Percentiles rank a stretch among this genome's conserved stretches.
These are phyloP conservation scores for Tachypleus tridentatus DNA, from an alignment of 1,140 invertebrate genomes.

Conservation along the genomic window DNA sequence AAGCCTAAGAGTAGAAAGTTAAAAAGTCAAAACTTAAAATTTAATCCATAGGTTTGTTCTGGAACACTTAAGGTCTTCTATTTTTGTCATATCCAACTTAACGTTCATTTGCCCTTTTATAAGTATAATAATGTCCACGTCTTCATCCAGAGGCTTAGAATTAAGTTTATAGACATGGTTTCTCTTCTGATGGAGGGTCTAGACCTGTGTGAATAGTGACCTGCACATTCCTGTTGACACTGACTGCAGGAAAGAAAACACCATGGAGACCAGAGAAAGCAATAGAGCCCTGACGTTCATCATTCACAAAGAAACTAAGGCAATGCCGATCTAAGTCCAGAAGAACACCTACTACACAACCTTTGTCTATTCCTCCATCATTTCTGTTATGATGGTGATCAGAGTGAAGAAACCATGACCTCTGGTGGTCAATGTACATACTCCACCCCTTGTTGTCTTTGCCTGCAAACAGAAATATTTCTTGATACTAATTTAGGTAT, in stretches of 20 bases:
- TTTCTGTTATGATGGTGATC: conserved; percentile 79
- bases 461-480: conserved; percentile 43
- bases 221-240: conserved; percentile 86
- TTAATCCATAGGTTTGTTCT: too few species aligned
- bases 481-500: too few species aligned
- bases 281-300: conserved; percentile 63
- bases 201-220: conserved; percentile 86
- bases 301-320: conserved; percentile 88
- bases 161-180: too few species aligned
- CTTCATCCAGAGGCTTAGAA: too few species aligned
- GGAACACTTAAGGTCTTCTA: too few species aligned
- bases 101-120: too few species aligned
- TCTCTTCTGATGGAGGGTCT: conserved; percentile 51
- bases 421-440: conserved; percentile 93
- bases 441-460: conserved; percentile 97
- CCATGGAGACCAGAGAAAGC: conserved; percentile 81
- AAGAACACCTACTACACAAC: conserved; percentile 77
- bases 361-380: conserved; percentile 73
- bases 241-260: conserved; percentile 90
- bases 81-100: too few species aligned
- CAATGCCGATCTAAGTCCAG: conserved; percentile 82
- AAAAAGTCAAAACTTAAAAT: too few species aligned
- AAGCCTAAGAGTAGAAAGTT: too few species aligned
- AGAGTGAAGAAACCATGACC: conserved; percentile 88
- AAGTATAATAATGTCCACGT: too few species aligned